Evolutionary conservation across 2,113 vertebrate genomes (phyloP), one percentile per base, ranked within the genome.

Genomic region (Pithys albifrons): DNA sequence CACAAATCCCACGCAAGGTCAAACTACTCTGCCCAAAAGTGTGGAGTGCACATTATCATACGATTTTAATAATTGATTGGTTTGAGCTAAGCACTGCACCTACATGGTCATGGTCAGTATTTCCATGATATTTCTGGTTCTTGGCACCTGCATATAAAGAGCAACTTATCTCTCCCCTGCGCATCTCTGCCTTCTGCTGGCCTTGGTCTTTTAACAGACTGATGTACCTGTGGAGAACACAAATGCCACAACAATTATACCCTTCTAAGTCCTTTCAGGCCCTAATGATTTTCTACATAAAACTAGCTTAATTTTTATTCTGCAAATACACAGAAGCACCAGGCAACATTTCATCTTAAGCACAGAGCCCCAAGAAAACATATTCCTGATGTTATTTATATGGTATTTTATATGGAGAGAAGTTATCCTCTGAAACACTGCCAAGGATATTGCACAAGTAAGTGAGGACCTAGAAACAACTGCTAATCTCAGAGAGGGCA

Each of bases 391-490:
- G 19, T 59, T 85, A 85, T 85, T 93, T 93, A 77, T 70, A 73
- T 20, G 14, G 16, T 55, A 88, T 90, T 91, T 93, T 88, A 90
- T 88, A 82, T 6, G 51, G 25, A 83, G 23, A 67, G 22, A 87
- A 82, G 25, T 74, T 91, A 75, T 62, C 31, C 46, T 49, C 64
- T 88, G 94, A 51, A 82, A 83, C 11, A 1, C 33, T 70, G 64
- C 54, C 91, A 93, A 94, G 29, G 35, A 85, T 65, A 83, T 76
- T 88, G 54, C 43, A 85, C 43, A 39, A 73, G 74, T 85, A 95
- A 58, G 46, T 51, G 51, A 96, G 29, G 28, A 48, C 46, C 59
- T 77, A 83, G 67, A 74, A 93, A 93, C 12, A 88, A 28, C 71
- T 89, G 29, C 19, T 72, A 66, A 94, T 77, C 67, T 96, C 64